These are phyloP conservation scores for Malurus cyaneus DNA, from an alignment of 2,113 vertebrate genomes.

Conservation along the genomic window DNA sequence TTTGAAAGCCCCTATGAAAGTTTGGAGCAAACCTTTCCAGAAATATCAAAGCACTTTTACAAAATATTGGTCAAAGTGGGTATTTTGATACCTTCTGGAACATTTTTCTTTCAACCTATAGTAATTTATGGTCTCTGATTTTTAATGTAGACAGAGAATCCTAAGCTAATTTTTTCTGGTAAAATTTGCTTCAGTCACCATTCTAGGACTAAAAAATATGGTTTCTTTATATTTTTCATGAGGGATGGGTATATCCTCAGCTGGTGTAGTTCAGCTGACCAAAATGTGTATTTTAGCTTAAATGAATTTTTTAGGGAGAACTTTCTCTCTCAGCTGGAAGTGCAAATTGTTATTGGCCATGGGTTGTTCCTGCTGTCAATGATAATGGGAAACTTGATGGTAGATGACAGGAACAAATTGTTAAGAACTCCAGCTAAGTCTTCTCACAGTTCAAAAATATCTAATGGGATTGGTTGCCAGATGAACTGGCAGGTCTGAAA, in stretches of 20 bases:
- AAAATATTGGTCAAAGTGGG: background rate
- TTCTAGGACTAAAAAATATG: background rate
- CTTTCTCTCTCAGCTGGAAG: background rate
- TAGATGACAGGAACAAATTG: slow-evolving; percentile 30
- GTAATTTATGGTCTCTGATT: background rate
- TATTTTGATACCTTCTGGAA: background rate
- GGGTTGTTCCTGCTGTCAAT: background rate
- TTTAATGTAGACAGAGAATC: background rate
- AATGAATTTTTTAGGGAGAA: background rate
- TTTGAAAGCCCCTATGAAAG: background rate
- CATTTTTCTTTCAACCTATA: background rate
- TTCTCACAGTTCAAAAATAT: slow-evolving; percentile 20
- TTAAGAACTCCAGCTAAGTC: background rate
- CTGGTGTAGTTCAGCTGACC: background rate
- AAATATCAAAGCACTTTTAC: background rate
- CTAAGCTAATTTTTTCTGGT: background rate
- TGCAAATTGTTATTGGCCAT: slow-evolving; percentile 24
- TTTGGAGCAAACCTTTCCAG: background rate
- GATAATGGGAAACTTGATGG: slow-evolving; percentile 19
- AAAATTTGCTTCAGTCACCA: background rate
- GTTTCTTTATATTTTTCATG: background rate
- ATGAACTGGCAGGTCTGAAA: slow-evolving; percentile 13
- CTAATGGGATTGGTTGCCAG: background rate
- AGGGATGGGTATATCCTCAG: background rate
- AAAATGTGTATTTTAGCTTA: background rate